phyloP scores from a whole-genome alignment of 2,888 invertebrate species.

The Spatulosminthurus flaviceps region DNA sequence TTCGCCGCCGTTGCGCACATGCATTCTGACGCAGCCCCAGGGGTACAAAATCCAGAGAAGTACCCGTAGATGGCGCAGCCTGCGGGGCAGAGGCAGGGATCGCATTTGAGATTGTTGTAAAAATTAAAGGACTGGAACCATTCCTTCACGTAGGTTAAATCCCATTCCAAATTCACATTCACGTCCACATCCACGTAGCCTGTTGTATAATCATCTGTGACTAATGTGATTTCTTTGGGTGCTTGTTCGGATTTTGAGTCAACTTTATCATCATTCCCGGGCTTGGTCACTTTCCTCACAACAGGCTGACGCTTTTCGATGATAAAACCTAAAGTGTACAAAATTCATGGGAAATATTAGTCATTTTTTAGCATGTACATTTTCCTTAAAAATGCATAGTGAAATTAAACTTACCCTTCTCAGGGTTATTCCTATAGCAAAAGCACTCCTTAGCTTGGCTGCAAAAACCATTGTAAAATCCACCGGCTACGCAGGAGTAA shows the following conservation, averaged over 20 bases:
- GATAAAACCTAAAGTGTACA: constrained; percentile 22
- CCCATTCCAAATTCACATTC: constrained; percentile 36
- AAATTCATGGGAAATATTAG: not conserved
- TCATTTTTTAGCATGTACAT: not conserved
- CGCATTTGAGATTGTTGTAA: constrained; percentile 39
- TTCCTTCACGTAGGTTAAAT: constrained; percentile 25
- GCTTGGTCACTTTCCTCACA: constrained; percentile 5
- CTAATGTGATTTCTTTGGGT: constrained; percentile 30
- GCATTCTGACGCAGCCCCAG: constrained; percentile 10
- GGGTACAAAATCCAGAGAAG: constrained; percentile 29
- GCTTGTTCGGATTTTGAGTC: not conserved
- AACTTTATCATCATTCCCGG: not conserved
- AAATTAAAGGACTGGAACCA: constrained; percentile 43
- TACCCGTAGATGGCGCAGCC: constrained; percentile 38
- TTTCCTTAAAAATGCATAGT: not conserved
- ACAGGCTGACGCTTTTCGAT: constrained; percentile 32
- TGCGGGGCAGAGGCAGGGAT: constrained; percentile 32
- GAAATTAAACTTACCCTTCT: constrained; percentile 22
- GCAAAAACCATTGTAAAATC: constrained; percentile 43
- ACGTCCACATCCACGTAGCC: constrained; percentile 47
- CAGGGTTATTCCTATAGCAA: constrained; percentile 36
- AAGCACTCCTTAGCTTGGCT: constrained; percentile 17
- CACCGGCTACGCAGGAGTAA: constrained; percentile 38
- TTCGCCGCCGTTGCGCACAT: constrained; percentile 36
- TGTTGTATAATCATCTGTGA: constrained; percentile 35